Evolutionary conservation across 2,113 vertebrate genomes (phyloP).

Genomic region (Ranitomeya variabilis): DNA sequence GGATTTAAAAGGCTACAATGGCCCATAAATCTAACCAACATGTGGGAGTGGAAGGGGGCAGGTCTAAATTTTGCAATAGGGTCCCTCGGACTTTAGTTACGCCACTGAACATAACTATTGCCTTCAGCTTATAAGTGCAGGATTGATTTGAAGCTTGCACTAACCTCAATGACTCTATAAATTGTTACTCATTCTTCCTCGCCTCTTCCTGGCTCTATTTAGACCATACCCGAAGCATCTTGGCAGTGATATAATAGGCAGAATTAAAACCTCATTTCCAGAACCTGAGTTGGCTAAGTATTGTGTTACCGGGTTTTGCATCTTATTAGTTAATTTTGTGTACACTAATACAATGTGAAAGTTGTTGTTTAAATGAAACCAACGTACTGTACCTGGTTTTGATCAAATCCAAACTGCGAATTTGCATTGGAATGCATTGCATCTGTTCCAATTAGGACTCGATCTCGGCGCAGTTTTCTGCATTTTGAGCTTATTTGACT

Average conservation of each 20-base stretch:
- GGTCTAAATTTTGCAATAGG: no score
- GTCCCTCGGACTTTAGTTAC: no score
- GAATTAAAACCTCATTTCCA: conserved; percentile 53
- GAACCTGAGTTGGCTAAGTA: conserved; percentile 23
- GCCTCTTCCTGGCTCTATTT: neutral
- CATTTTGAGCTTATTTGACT: conserved; percentile 35
- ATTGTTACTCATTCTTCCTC: conserved; percentile 14
- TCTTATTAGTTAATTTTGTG: conserved; percentile 54
- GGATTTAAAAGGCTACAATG: no score
- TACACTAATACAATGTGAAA: conserved; percentile 57
- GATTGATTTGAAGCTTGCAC: neutral
- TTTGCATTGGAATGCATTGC: conserved; percentile 54
- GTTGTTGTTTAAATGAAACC: conserved; percentile 51
- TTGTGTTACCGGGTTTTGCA: conserved; percentile 54
- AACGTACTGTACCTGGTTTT: conserved; percentile 53
- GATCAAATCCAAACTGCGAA: conserved; percentile 47
- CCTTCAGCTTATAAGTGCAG: neutral
- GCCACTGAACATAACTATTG: neutral
- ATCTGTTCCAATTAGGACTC: conserved; percentile 55
- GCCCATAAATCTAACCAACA: no score
- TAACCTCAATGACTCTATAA: conserved; percentile 12
- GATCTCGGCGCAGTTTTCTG: conserved; percentile 28
- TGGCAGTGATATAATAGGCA: conserved; percentile 36
- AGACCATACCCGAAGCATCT: conserved; percentile 1
- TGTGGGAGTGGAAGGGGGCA: no score